Conservation (phyloP, 2,113 vertebrate genomes). For the Ailuropoda melanoleuca region DNA sequence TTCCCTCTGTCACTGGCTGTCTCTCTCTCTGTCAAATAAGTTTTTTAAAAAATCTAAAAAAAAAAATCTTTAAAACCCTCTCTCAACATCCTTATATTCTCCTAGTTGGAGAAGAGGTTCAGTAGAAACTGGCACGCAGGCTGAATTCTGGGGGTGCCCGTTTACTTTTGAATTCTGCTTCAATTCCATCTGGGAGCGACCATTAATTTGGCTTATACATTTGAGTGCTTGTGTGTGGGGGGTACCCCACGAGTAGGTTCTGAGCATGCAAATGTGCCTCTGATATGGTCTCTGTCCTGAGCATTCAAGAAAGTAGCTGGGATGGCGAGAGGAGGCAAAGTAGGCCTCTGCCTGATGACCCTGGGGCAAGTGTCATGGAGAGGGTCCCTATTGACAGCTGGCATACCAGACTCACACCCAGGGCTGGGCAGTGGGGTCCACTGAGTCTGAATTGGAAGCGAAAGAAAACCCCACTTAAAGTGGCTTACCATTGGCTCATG, state of each 20-base stretch:
- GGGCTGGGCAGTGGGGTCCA: neutral
- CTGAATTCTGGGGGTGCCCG: neutral
- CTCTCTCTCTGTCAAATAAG: too few relatives aligned
- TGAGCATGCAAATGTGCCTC: neutral
- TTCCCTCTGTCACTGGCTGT: too few relatives aligned
- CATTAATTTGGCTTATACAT: neutral
- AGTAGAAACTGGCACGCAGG: neutral
- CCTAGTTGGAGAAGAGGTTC: neutral
- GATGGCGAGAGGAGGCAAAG: neutral
- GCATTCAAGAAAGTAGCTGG: neutral
- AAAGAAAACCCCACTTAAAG: neutral
- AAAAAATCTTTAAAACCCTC: too few relatives aligned
- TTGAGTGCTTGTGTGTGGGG: neutral
- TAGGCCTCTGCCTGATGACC: neutral
- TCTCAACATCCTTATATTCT: neutral
- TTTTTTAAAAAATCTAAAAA: too few relatives aligned
- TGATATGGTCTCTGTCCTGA: neutral
- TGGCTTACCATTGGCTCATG: neutral
- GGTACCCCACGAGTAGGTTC: neutral
- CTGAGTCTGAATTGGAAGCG: neutral
- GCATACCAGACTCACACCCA: neutral
- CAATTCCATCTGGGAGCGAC: too few relatives aligned
- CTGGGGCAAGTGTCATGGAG: accelerated
- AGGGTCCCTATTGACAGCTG: neutral
- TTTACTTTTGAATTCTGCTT: neutral